A percentile compares a stretch with the other conserved stretches of the same genome.
These are phyloP conservation scores for Zosterops pallidus DNA, from an alignment of 2,113 vertebrate genomes.

Conservation along the genomic window DNA sequence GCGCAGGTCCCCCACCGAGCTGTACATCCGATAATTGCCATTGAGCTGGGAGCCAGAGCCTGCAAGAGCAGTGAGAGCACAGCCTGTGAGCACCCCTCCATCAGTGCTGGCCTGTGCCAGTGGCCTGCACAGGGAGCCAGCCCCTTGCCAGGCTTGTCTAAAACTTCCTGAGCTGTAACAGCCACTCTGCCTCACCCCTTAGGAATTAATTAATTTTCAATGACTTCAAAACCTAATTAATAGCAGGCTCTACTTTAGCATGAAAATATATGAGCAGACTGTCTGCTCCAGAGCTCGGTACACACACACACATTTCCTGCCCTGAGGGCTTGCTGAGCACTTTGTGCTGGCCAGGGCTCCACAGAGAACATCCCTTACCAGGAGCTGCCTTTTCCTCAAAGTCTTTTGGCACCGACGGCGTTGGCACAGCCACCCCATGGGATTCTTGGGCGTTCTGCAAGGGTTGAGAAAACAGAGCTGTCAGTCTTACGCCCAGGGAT, in stretches of 20 bases:
- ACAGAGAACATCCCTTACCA: conserved; percentile 60
- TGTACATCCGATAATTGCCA: conserved; percentile 75
- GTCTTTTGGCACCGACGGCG: conserved; percentile 73
- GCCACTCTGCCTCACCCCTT: not conserved
- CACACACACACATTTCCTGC: not conserved
- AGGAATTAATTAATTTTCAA: not conserved
- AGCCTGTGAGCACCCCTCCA: not conserved
- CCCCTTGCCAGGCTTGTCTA: not conserved
- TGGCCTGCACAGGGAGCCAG: not conserved
- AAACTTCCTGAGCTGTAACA: not conserved
- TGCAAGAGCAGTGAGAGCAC: conserved; percentile 26
- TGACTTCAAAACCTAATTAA: not conserved
- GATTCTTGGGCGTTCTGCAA: conserved; percentile 76
- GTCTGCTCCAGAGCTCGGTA: not conserved
- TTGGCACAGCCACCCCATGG: conserved; percentile 79
- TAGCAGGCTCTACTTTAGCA: not conserved
- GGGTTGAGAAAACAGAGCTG: not conserved
- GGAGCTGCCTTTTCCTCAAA: conserved; percentile 70
- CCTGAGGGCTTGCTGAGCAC: fast-evolving
- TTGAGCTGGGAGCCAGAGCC: conserved; percentile 73
- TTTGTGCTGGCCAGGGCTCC: not conserved
- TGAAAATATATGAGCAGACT: not conserved
- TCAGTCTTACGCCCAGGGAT: not conserved
- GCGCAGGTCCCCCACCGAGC: conserved; percentile 78
- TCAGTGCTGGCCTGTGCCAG: fast-evolving